Percentiles rank a stretch among this genome's conserved stretches.
These are phyloP conservation scores for Bugula neritina DNA, from an alignment of 2,888 invertebrate genomes.

Conservation along the genomic window DNA sequence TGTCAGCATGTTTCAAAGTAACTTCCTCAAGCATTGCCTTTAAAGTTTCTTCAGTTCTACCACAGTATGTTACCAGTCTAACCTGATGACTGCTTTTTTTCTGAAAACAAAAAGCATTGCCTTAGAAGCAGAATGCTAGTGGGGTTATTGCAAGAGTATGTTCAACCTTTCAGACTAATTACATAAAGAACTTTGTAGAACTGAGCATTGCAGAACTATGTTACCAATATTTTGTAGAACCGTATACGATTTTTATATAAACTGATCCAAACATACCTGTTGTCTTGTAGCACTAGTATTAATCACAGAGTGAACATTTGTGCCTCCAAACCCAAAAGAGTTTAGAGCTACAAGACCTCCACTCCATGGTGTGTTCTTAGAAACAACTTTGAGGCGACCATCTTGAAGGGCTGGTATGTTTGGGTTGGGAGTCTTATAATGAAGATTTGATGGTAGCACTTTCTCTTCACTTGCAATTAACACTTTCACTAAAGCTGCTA, in stretches of 20 bases:
- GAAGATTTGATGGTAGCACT: conserved; percentile 82
- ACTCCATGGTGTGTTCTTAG: conserved; percentile 73
- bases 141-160: no score
- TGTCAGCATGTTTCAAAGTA: conserved; percentile 58
- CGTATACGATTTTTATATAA: no score
- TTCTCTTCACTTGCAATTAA: conserved; percentile 87
- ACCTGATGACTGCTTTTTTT: background rate
- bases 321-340: conserved; percentile 95
- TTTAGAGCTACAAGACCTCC: conserved; percentile 90
- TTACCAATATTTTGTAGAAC: no score
- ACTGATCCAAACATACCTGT: no score
- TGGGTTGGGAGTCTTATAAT: conserved; percentile 76
- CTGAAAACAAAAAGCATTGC: background rate
- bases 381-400: conserved; percentile 82
- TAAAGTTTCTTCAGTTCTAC: conserved; percentile 76
- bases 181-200: no score
- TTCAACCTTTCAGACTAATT: no score
- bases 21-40: conserved; percentile 67
- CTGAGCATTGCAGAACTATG: no score
- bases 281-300: conserved; percentile 31
- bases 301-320: conserved; percentile 52
- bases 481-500: conserved; percentile 84
- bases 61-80: conserved; percentile 70
- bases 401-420: conserved; percentile 85
- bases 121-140: no score